Evolutionary conservation across 2,888 invertebrate species (phyloP), one percentile per base, ranked within the genome.

Genomic region (Arrhopalites spinosus): DNA sequence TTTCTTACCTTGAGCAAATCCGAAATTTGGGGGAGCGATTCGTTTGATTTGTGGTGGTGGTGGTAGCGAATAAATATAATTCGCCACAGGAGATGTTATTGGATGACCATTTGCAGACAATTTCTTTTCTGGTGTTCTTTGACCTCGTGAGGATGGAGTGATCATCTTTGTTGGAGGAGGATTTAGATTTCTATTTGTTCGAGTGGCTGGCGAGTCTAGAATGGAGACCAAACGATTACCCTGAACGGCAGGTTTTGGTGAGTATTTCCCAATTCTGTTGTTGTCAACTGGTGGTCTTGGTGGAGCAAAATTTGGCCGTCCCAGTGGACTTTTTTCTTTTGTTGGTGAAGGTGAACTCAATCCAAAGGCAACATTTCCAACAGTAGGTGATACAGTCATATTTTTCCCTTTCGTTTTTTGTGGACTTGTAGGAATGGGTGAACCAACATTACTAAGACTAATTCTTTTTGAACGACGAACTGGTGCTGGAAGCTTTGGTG

Each of bases 51-150:
- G 73, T 30, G 45, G 23, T 13, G 80, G 80, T 0, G 73, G 71
- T 30, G 80, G 78, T 11, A 77, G 73, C 1, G 79, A 77, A 43
- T 79, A 70, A 70, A 80, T 80, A 66, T 80, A 80, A 29, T 78
- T 69, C 5, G 79, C 79, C 25, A 80, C 80, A 8, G 79, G 79
- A 0, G 79, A 79, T 3, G 45, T 30, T 17, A 79, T 70, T 27
- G 75, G 75, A 27, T 20, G 64, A 0, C 77, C 76, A 13, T 74
- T 30, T 2, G 77, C 66, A 67, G 75, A 27, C 11, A 36, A n/a
- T 27, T 7, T 59, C 11, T 45, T 50, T 5, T 56, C 29, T 20
- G 72, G 67, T 11, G 30, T 36, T 72, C 64, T 56, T 20, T 77
- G 56, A 0, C 73, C 76, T 27, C 27, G 8, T 23, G 25, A 27